Conservation (phyloP, 1,140 invertebrate genomes). For the Cotesia glomerata region DNA sequence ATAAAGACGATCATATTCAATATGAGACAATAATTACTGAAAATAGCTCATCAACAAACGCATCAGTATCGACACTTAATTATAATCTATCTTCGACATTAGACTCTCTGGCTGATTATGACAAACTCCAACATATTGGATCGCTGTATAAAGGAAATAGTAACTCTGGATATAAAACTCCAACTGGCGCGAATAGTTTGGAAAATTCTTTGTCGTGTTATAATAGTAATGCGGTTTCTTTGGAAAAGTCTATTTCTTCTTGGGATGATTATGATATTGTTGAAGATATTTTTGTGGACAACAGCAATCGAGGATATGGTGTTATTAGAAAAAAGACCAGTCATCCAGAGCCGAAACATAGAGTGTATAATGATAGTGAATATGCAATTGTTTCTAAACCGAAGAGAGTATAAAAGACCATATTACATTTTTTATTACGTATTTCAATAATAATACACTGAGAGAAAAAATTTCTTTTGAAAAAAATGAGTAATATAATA, state of each 20-base stretch:
- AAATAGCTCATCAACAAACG: not conserved
- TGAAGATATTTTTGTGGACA: constrained; percentile 74
- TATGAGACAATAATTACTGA: constrained; percentile 29
- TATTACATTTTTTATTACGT: no score
- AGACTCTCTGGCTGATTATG: constrained; percentile 67
- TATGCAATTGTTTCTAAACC: constrained; percentile 83
- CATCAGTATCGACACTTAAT: constrained; percentile 44
- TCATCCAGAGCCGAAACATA: constrained; percentile 67
- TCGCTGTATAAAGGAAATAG: constrained; percentile 72
- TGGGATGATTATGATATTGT: constrained; percentile 76
- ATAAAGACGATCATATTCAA: constrained; percentile 12
- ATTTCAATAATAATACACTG: no score
- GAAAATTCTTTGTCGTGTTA: constrained; percentile 31
- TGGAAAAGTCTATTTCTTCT: constrained; percentile 47
- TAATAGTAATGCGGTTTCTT: constrained; percentile 59
- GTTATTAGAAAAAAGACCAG: constrained; percentile 73
- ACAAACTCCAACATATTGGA: constrained; percentile 80
- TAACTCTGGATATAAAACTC: constrained; percentile 71
- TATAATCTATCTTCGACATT: constrained; percentile 38
- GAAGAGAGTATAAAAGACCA: constrained; percentile 72
- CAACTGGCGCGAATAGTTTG: constrained; percentile 33
- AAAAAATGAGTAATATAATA: no score
- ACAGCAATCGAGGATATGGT: constrained; percentile 79
- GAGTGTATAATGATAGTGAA: constrained; percentile 75
- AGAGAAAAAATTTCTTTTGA: no score